Base-by-base conservation (phyloP, 2,888 invertebrate species). In the Sphaerophoria taeniata region DNA sequence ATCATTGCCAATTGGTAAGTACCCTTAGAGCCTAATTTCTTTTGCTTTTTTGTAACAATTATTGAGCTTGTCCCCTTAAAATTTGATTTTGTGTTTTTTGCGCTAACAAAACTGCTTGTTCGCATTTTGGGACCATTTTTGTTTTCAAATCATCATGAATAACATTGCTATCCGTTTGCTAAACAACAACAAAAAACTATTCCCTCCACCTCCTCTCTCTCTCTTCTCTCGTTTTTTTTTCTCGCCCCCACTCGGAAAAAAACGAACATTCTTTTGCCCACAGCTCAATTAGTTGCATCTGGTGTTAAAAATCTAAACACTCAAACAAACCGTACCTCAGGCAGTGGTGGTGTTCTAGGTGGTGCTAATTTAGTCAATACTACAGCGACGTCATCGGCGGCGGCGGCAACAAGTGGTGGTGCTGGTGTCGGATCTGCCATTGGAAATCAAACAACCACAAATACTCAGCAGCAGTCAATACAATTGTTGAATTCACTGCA, bases 1-100 rank as follows among this genome's bases (percentile, higher is more conserved):
- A 58, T 94, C 94, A 74, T 90, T 95, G 88, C 95, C 95, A 84
- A 94, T 95, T 88, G 94, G 95, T 95, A 89, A 92, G 91, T 91
- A 56, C 58, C 58, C 3, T 3, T 11, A 43, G 3, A 43, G 11
- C 9, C 43, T 16, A 33, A 45, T n/a, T 24, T 24, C 33, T 47
- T 67, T 24, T 36, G 45, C 9, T 55, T 70, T n/a, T 24, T 24
- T 24, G 24, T 24, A 24, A 24, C 16, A 34, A 16, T 16, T 61
- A 63, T 24, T 24, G 24, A 69, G 51, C 56, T 56, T 65, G 45
- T 33, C 55, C 58, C 55, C 31, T 69, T 55, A 39, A 69, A 47
- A 73, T 67, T 36, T 31, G 36, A 31, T 53, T 63, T 34, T 33
- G 49, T 67, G 67, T 67, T 53, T 60, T 61, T 33, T 67, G 24